phyloP scores from a whole-genome alignment of 2,888 invertebrate species.

The Cetonia aurata region DNA sequence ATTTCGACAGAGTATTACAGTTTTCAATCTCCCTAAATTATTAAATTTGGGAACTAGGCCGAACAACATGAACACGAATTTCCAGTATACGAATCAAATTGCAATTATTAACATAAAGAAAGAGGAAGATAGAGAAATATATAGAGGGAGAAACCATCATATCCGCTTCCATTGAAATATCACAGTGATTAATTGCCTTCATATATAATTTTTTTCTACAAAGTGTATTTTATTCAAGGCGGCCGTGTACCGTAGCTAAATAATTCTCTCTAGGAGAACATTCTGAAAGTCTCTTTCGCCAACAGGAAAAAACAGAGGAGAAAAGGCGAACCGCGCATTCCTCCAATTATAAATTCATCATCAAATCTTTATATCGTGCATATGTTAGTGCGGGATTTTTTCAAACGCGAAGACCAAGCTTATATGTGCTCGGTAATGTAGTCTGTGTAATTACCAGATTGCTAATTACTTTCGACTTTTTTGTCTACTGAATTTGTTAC shows the following conservation, averaged over 20 bases:
- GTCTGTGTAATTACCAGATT: too few relatives aligned
- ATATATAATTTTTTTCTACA: background rate
- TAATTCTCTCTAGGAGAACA: background rate
- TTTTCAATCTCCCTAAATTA: too few relatives aligned
- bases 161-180: conserved; percentile 8
- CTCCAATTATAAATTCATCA: conserved; percentile 22
- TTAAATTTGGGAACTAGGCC: too few relatives aligned
- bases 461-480: too few relatives aligned
- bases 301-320: background rate
- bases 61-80: too few relatives aligned
- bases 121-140: too few relatives aligned
- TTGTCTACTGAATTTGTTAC: too few relatives aligned
- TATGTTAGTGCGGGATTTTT: too few relatives aligned
- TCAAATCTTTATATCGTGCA: background rate
- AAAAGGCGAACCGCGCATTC: background rate
- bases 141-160: background rate
- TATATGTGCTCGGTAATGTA: too few relatives aligned
- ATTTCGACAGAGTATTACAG: too few relatives aligned
- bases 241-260: conserved; percentile 19
- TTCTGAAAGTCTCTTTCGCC: background rate
- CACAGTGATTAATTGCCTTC: conserved; percentile 12
- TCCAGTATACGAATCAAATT: conserved; percentile 1
- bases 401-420: too few relatives aligned
- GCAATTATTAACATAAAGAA: background rate
- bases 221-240: conserved; percentile 7